Percentiles rank a stretch among this genome's conserved stretches.
These are phyloP conservation scores for Gasterosteus nipponicus DNA, from an alignment of 2,113 vertebrate species.

Conservation along the genomic window DNA sequence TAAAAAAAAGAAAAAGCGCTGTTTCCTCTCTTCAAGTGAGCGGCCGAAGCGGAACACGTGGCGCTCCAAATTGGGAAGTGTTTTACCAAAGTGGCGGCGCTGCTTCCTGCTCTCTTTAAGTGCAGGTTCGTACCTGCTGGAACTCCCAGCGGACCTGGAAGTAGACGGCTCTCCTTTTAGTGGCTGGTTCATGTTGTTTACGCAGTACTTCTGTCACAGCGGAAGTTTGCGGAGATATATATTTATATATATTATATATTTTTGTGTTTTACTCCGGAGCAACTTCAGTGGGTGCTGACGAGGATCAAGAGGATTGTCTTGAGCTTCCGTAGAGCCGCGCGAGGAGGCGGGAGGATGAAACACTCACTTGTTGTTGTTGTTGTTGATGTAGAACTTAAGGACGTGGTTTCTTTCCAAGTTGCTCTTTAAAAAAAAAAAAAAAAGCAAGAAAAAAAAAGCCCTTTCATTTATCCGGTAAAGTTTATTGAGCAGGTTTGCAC, in stretches of 20 bases:
- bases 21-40: constrained; percentile 42
- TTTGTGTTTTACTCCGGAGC: constrained; percentile 64
- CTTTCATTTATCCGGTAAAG: constrained; percentile 48
- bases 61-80: constrained; percentile 33
- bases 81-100: constrained; percentile 34
- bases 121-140: constrained; percentile 37
- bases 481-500: constrained; percentile 55
- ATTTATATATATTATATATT: too few species aligned
- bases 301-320: constrained; percentile 69
- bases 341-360: constrained; percentile 64
- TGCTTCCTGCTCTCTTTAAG: constrained; percentile 47
- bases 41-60: constrained; percentile 26
- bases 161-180: constrained; percentile 64
- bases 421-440: constrained; percentile 11
- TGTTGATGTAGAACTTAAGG: constrained; percentile 46
- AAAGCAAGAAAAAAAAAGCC: background rate
- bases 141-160: constrained; percentile 70
- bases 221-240: constrained; percentile 54
- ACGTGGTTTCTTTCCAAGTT: constrained; percentile 47
- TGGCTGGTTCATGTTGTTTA: constrained; percentile 70
- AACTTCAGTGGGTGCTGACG: constrained; percentile 63
- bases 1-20: constrained; percentile 34
- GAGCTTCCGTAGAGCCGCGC: constrained; percentile 29
- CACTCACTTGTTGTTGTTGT: constrained; percentile 51
- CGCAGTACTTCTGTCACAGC: constrained; percentile 63